Evolutionary conservation across 2,888 invertebrate species (phyloP).

Genomic region (Chydorus sphaericus): DNA sequence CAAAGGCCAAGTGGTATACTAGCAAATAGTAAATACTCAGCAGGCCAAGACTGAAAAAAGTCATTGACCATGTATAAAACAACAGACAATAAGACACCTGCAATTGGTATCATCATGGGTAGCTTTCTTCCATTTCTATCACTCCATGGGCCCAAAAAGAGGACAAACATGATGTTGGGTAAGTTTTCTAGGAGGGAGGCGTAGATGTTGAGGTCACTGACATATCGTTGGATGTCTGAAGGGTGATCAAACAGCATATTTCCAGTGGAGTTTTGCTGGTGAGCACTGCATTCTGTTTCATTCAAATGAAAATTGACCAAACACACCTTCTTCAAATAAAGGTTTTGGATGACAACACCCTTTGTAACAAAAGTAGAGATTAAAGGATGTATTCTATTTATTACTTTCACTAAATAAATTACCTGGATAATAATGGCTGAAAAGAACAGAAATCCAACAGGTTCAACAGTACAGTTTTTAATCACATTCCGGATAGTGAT

Average conservation of each 20-base stretch:
- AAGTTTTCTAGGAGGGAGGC: constrained; percentile 10
- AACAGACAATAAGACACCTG: constrained; percentile 9
- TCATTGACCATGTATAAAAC: neutral
- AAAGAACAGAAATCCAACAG: neutral
- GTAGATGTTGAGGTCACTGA: constrained; percentile 8
- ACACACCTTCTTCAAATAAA: constrained; percentile 8
- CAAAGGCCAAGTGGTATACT: constrained; percentile 9
- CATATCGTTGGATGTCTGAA: constrained; percentile 10
- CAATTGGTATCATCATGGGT: constrained; percentile 10
- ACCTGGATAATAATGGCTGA: neutral
- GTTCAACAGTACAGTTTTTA: neutral
- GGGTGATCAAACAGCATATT: constrained; percentile 6
- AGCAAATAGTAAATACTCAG: constrained; percentile 11
- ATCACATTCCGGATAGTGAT: neutral
- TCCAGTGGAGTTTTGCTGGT: neutral
- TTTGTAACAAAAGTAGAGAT: neutral
- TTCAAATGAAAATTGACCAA: constrained; percentile 8
- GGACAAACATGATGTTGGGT: constrained; percentile 4
- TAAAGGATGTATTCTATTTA: neutral
- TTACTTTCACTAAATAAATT: neutral
- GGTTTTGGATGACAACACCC: constrained; percentile 10
- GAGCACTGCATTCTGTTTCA: neutral
- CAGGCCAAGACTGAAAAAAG: neutral
- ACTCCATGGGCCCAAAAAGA: constrained; percentile 13
- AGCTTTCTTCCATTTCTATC: constrained; percentile 11